Conservation (phyloP, 1,140 invertebrate genomes). For the Papilio machaon region DNA sequence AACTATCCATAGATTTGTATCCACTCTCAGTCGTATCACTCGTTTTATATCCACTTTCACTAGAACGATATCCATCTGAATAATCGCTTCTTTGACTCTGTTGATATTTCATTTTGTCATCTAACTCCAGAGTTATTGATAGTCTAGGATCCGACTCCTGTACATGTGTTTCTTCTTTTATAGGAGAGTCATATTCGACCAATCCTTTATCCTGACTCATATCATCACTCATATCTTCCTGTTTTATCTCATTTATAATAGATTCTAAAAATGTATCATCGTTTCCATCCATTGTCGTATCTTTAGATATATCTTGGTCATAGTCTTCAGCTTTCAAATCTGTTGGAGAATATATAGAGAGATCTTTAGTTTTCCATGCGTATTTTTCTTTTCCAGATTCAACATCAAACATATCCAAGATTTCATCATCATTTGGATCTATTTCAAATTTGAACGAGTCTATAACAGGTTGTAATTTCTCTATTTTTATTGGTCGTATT, state of each 20-base stretch:
- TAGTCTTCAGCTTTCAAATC: constrained; percentile 51
- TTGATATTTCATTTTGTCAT: constrained; percentile 53
- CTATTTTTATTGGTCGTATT: constrained; percentile 50
- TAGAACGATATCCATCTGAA: constrained; percentile 60
- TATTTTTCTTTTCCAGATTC: constrained; percentile 48
- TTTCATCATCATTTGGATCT: constrained; percentile 70
- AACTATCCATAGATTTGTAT: constrained; percentile 51
- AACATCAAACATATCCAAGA: constrained; percentile 70
- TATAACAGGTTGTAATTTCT: constrained; percentile 69
- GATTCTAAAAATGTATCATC: constrained; percentile 76
- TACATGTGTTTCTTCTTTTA: constrained; percentile 56
- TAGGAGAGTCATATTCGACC: constrained; percentile 75
- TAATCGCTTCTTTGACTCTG: constrained; percentile 58
- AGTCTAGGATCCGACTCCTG: constrained; percentile 42
- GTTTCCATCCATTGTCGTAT: constrained; percentile 55
- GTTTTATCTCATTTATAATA: constrained; percentile 75
- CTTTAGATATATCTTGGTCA: constrained; percentile 51
- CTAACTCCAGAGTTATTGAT: constrained; percentile 68
- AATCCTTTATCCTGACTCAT: constrained; percentile 68
- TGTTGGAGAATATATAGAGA: constrained; percentile 53
- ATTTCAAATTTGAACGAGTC: constrained; percentile 77
- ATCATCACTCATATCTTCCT: constrained; percentile 66
- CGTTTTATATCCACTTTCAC: constrained; percentile 61
- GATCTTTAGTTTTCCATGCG: constrained; percentile 49
- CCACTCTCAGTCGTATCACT: constrained; percentile 44